Base-by-base conservation (phyloP, 2,113 vertebrate genomes). In the Notarius lentiginosus region DNA sequence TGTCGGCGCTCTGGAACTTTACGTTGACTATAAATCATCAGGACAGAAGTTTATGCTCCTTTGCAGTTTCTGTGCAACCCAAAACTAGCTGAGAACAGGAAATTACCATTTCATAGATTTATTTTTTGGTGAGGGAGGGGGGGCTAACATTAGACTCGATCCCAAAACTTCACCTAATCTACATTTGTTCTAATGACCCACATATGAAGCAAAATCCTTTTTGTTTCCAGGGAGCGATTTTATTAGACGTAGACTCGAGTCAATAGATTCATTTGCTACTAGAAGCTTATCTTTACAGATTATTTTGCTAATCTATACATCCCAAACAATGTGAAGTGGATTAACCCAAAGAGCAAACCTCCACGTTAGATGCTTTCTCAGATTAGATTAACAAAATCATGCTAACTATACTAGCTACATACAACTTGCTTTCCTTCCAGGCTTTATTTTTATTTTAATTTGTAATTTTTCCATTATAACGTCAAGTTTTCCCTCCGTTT, bases 161-260 rank as follows among this genome's bases (percentile, higher is more conserved):
- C 89, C 79, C 84, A 91, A 95, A 95, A 93, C 89, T 88, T 72
- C 77, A 79, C 94, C 92, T 97, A 96, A 97, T 97, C 96, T 96
- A 95, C 72, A 91, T 94, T 93, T 90, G 89, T 89, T 65, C 91
- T 94, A 94, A 89, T 96, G 96, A 97, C 96, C 96, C 94, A 96
- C 92, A 94, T 95, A 90, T 87, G 79, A 85, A 68, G 79, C 79
- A 90, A 89, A 86, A 86, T 89, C 91, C 83, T 92, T 88, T 90
- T 91, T 91, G 9, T n/a, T 27, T 83, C 27, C 0, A 10, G 66
- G 11, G 55, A 58, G 49, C 51, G 56, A 82, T 84, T 89, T 84
- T 76, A 2, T 30, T 14, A 60, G 68, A 53, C 88, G 73, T 61
- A 92, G 89, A 92, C 85, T 49, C 7, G 85, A 89, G 86, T 87